Evolutionary conservation across 2,888 invertebrate genomes (phyloP).

Genomic region (Brachylomia viminalis): DNA sequence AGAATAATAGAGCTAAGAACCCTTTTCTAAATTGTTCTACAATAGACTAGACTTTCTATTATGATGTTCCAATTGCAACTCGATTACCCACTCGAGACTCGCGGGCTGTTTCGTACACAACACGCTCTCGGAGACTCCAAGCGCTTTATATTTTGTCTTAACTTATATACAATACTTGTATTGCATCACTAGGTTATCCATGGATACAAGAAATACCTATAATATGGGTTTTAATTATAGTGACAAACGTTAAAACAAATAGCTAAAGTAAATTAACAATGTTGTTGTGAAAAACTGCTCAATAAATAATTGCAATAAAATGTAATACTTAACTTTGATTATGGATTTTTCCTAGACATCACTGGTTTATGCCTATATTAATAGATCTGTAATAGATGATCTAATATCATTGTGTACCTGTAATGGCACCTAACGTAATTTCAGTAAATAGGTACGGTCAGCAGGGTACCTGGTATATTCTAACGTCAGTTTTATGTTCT

Average conservation of each 20-base stretch:
- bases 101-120: not conserved
- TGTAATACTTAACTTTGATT: not conserved
- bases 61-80: not conserved
- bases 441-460: constrained; percentile 20
- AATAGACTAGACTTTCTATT: not conserved
- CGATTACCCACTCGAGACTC: not conserved
- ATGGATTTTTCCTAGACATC: not conserved
- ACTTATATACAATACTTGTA: not conserved
- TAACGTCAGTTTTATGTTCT: too few species aligned
- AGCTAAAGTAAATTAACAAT: not conserved
- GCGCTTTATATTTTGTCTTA: not conserved
- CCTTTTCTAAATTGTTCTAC: not conserved
- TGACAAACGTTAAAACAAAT: not conserved
- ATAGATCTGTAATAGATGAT: constrained; percentile 15
- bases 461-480: too few species aligned
- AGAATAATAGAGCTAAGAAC: not conserved
- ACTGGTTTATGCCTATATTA: not conserved
- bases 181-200: not conserved
- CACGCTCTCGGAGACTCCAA: not conserved
- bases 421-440: constrained; percentile 13
- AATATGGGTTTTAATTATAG: constrained; percentile 11
- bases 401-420: not conserved
- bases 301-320: constrained; percentile 24
- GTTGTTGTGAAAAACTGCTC: not conserved
- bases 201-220: constrained; percentile 1